Percentiles rank a stretch among this genome's conserved stretches.
Conservation (phyloP, 2,888 invertebrate genomes). For the Hypolimnas misippus region DNA sequence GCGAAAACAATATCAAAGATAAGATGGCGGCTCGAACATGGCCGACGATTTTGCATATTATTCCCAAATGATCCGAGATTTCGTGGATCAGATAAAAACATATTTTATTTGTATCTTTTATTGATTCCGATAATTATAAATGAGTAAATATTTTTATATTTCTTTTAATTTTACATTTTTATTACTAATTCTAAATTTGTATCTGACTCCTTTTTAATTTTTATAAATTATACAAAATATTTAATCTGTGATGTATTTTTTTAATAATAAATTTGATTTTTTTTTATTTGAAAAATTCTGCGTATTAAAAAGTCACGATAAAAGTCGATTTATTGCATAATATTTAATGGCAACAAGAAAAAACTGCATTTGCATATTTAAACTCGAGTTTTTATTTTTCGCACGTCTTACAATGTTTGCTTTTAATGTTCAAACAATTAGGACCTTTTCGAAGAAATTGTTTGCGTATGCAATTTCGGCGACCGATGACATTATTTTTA, state of each 20-base stretch:
- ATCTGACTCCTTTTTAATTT: not conserved
- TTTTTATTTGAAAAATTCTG: not conserved
- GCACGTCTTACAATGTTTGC: conserved; percentile 9
- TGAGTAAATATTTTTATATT: not conserved
- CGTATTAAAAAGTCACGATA: not conserved
- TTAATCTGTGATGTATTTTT: not conserved
- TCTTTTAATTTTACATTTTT: too few species aligned
- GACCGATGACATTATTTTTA: not conserved
- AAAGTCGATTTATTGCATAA: not conserved
- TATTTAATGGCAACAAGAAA: conserved; percentile 5
- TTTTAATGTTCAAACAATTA: conserved; percentile 4
- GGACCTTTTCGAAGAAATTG: conserved; percentile 1
- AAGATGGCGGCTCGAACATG: conserved; percentile 64
- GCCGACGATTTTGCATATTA: conserved; percentile 58
- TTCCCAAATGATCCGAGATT: conserved; percentile 27
- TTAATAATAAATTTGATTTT: not conserved
- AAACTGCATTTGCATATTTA: not conserved
- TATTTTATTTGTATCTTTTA: conserved; percentile 8
- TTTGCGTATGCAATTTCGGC: not conserved
- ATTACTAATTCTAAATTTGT: not conserved
- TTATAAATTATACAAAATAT: not conserved
- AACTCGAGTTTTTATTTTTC: not conserved
- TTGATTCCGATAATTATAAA: conserved; percentile 2
- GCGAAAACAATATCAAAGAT: conserved; percentile 76
- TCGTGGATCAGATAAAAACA: conserved; percentile 19